Conservation (phyloP, 2,797 vertebrate genomes). For the Malurus splendens region DNA sequence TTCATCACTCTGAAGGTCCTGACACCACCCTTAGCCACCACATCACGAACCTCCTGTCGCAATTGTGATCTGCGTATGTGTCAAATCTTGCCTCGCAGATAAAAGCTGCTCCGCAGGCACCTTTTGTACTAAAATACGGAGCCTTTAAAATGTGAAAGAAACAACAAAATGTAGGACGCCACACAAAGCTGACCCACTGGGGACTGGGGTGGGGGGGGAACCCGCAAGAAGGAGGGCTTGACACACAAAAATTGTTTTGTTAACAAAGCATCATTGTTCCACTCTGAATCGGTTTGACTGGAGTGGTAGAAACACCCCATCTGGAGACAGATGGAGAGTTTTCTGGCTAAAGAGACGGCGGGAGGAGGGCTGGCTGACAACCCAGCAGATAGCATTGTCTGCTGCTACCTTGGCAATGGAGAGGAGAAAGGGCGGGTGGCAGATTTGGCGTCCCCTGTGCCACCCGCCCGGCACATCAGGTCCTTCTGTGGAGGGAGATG, state of each 20-base stretch:
- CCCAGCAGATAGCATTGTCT: conserved; percentile 53
- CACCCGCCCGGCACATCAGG: accelerated
- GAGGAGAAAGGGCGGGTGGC: conserved; percentile 14
- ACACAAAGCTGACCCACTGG: conserved; percentile 61
- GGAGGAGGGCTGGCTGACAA: conserved; percentile 46
- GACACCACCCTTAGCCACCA: conserved; percentile 54
- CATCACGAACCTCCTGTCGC: conserved; percentile 50
- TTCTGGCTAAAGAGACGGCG: conserved; percentile 32
- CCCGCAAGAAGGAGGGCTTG: conserved; percentile 44
- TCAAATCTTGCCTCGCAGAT: conserved; percentile 27
- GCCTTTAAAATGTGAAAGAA: conserved; percentile 50
- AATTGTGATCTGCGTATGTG: conserved; percentile 48
- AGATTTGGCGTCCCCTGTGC: background rate
- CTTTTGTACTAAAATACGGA: conserved; percentile 34
- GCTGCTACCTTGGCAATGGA: conserved; percentile 47
- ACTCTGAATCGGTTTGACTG: conserved; percentile 54
- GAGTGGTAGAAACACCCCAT: conserved; percentile 64
- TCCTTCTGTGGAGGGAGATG: background rate
- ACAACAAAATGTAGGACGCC: conserved; percentile 62
- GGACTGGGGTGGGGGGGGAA: background rate
- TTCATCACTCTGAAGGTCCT: conserved; percentile 48
- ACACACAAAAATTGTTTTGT: conserved; percentile 65
- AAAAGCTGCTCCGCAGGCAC: conserved; percentile 30
- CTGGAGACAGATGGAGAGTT: conserved; percentile 64
- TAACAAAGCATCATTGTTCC: conserved; percentile 66